Evolutionary conservation across 2,113 vertebrate species (phyloP), one percentile per base, ranked within the genome.

Genomic region (Thomomys bottae): DNA sequence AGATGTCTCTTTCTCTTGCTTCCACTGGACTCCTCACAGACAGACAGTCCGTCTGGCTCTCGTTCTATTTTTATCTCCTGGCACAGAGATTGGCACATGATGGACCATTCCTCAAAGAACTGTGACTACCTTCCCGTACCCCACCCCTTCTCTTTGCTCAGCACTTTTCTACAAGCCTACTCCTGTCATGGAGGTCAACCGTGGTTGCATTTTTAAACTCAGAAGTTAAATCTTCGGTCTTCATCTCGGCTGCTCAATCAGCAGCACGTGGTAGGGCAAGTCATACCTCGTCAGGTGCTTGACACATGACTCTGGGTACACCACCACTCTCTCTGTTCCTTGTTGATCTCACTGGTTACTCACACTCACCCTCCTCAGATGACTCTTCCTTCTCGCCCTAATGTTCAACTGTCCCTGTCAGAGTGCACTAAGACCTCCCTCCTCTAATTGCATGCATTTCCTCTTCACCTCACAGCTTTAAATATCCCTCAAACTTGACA

Each of bases 51-150:
- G 84, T 92, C 93, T 95, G 94, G 83, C 77, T 93, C 42, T 30
- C 67, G 45, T 10, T 79, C 91, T 96, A 92, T 95, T 95, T 96
- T 93, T 86, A 82, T 87, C 40, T 78, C 75, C 78, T 91, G 91
- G 96, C 93, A 75, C 73, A 32, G 83, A 87, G 89, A 90, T 84
- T 92, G 79, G 76, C 80, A 76, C 54, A 23, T 61, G 88, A 89
- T 59, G 72, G 92, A 45, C 77, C 14, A 8, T 40, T 66, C 59
- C 67, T 88, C 66, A 38, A 42, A 42, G 82, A 59, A 42, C 66
- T 59, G 20, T 54, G 70, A 57, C 45, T 63, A 82, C 92, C 59
- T 30, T 71, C 70, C 40, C 10, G 0, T 15, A 68, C 32, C 54
- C 36, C 2, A 3, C 15, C 32, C 67, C 67, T 42, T 64, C 36